These are phyloP conservation scores for Lepidonotus clava DNA, from an alignment of 2,888 invertebrate genomes.

Conservation along the genomic window DNA sequence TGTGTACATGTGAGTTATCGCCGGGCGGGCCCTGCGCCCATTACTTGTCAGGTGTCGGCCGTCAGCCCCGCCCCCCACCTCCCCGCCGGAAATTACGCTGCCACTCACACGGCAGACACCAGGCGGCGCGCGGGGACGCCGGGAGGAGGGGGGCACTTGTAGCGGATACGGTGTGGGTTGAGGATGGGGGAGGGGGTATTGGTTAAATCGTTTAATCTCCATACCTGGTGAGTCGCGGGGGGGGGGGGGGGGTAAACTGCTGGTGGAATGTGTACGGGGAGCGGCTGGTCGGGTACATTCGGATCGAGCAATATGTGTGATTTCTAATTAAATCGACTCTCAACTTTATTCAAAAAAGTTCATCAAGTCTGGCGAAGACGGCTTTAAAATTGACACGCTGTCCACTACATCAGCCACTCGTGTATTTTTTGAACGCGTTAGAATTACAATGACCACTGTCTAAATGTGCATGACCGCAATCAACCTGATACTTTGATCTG, in stretches of 20 bases:
- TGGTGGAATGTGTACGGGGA: background rate
- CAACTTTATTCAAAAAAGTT: too few relatives aligned
- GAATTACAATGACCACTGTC: too few relatives aligned
- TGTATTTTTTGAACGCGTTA: too few relatives aligned
- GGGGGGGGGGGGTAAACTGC: background rate
- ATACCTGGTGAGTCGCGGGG: conserved; percentile 38
- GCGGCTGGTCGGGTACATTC: background rate
- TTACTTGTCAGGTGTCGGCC: conserved; percentile 43
- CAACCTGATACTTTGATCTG: too few relatives aligned
- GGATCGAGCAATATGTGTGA: too few relatives aligned
- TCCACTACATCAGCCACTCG: too few relatives aligned
- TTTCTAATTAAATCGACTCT: too few relatives aligned
- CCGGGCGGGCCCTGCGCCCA: background rate
- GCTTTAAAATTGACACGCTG: too few relatives aligned
- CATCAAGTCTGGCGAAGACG: too few relatives aligned
- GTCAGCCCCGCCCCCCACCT: background rate
- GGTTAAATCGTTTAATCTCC: background rate
- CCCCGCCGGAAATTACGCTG: conserved; percentile 46
- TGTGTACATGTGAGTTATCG: conserved; percentile 44
- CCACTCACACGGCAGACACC: conserved; percentile 7
- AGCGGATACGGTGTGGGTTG: too few relatives aligned
- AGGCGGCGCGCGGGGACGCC: background rate
- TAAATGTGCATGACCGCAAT: too few relatives aligned
- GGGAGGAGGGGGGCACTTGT: too few relatives aligned
- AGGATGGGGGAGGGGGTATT: conserved; percentile 20